Conservation (phyloP, 2,113 vertebrate genomes). For the Crypturellus undulatus region DNA sequence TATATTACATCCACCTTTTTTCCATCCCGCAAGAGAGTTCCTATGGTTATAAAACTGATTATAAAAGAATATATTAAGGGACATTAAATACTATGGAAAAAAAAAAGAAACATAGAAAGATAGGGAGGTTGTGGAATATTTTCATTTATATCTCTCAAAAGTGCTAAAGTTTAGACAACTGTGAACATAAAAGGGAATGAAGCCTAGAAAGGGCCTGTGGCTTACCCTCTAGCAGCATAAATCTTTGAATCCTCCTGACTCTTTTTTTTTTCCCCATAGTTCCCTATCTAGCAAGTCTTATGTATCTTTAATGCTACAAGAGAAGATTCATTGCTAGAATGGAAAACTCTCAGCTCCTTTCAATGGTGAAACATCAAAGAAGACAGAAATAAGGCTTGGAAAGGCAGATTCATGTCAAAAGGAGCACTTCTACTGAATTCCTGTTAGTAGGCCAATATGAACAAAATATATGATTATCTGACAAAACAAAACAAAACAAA, state of each 20-base stretch:
- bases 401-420: slow-evolving; percentile 26
- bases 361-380: slow-evolving; percentile 46
- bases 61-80: not conserved
- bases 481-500: no score
- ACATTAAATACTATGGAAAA: not conserved
- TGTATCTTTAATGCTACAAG: slow-evolving; percentile 46
- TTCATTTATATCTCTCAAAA: slow-evolving; percentile 16
- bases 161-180: slow-evolving; percentile 25
- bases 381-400: not conserved
- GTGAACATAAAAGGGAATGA: slow-evolving; percentile 54
- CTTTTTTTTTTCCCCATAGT: not conserved
- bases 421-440: not conserved
- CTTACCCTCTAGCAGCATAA: slow-evolving; percentile 25
- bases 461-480: accelerated
- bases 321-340: slow-evolving; percentile 6
- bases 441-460: not conserved
- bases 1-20: not conserved
- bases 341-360: slow-evolving; percentile 23
- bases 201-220: slow-evolving; percentile 30
- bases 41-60: not conserved
- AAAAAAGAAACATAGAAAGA: not conserved
- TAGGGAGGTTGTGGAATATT: not conserved
- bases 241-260: slow-evolving; percentile 49
- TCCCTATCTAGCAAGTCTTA: not conserved
- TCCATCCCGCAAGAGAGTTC: not conserved